Evolutionary conservation across 2,797 vertebrate species (phyloP).

Genomic region (Danio aesculapii): DNA sequence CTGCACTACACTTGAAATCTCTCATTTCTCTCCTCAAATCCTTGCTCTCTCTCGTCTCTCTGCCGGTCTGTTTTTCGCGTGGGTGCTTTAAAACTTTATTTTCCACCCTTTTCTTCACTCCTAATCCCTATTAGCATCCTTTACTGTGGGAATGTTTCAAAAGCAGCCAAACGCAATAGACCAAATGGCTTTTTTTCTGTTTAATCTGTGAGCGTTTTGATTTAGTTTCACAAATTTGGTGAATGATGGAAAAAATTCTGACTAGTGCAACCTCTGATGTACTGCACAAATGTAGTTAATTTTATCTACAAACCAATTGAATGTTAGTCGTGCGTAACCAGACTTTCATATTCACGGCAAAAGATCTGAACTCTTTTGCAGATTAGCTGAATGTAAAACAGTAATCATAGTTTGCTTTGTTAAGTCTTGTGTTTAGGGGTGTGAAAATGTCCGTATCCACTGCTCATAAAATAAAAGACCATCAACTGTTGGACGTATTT

Average conservation of each 20-base stretch:
- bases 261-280: background rate
- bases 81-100: constrained; percentile 32
- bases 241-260: background rate
- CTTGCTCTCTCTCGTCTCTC: constrained; percentile 16
- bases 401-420: too few species aligned
- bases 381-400: too few species aligned
- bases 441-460: too few species aligned
- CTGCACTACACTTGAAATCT: constrained; percentile 24
- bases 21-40: constrained; percentile 1
- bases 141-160: constrained; percentile 6
- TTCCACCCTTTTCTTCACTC: constrained; percentile 22
- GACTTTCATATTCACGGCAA: too few species aligned
- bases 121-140: constrained; percentile 30
- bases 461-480: too few species aligned
- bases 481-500: too few species aligned
- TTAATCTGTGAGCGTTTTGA: background rate
- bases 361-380: too few species aligned
- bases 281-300: background rate
- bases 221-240: background rate
- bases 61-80: background rate
- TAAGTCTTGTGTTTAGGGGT: too few species aligned
- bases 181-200: constrained; percentile 14
- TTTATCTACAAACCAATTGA: background rate
- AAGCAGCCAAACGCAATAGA: constrained; percentile 7
- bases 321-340: too few species aligned